Conservation (phyloP, 2,797 vertebrate species). For the Ciconia nigra region DNA sequence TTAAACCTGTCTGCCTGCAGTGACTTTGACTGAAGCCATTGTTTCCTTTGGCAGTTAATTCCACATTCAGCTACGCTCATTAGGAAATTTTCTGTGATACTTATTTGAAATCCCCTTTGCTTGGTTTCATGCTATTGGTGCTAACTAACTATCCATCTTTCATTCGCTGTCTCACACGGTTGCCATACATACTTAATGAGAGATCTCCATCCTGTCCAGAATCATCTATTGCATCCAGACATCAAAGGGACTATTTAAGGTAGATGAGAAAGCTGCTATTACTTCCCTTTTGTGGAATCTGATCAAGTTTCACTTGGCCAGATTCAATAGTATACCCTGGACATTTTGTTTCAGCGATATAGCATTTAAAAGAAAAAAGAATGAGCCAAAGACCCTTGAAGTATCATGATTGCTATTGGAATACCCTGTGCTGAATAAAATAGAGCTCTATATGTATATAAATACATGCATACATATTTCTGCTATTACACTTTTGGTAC, state of each 20-base stretch:
- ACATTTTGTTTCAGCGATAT: background rate
- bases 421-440: background rate
- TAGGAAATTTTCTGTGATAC: background rate
- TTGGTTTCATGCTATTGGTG: background rate
- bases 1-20: background rate
- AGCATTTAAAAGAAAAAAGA: background rate
- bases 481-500: background rate
- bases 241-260: background rate
- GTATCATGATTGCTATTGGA: background rate
- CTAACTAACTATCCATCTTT: background rate
- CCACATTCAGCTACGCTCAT: background rate
- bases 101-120: background rate
- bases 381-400: background rate
- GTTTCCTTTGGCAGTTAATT: background rate
- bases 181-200: background rate
- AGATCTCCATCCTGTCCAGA: background rate
- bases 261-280: background rate
- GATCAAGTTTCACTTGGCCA: background rate
- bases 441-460: background rate
- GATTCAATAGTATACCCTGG: background rate
- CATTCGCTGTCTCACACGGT: rapidly evolving
- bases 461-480: background rate
- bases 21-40: background rate
- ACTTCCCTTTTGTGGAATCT: background rate
- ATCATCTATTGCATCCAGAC: background rate